Evolutionary conservation across 1,140 invertebrate genomes (phyloP), one percentile per base, ranked within the genome.

Genomic region (Pachypsylla venusta): DNA sequence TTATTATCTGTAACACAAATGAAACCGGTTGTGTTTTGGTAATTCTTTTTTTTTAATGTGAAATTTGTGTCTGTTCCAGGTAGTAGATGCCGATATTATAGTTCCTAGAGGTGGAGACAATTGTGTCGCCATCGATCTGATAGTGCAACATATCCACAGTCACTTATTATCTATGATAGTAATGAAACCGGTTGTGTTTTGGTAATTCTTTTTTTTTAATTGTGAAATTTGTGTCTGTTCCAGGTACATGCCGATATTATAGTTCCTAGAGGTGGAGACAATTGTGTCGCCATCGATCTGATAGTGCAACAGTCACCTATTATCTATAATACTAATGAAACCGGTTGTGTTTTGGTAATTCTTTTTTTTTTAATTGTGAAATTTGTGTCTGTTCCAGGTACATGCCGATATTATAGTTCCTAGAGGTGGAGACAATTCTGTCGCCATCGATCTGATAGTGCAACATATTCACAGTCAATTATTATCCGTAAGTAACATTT

Each of bases 261-360:
- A 59, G 87, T 91, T 48, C 89, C 88, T 26, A 76, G 88, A 63
- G 93, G 96, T 14, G 96, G 95, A 0, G 93, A 98, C 67, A 99
- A 99, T 74, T 82, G 84, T 69, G 91, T 99, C 42, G 96, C 95
- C 26, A 97, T 99, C 63, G 86, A 94, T 70, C 78, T 99, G 26
- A 97, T 99, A 64, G 95, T 98, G 2, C 89, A 96, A 68, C 94
- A 98, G n/a, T n/a, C n/a, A n/a, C n/a, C n/a, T n/a, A n/a, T n/a
- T n/a, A n/a, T n/a, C n/a, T n/a, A n/a, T n/a, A n/a, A n/a, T n/a
- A n/a, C n/a, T n/a, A n/a, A n/a, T n/a, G n/a, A n/a, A n/a, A n/a
- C n/a, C n/a, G n/a, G n/a, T n/a, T n/a, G n/a, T n/a, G n/a, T n/a
- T n/a, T n/a, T n/a, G n/a, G n/a, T n/a, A n/a, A n/a, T n/a, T n/a